Evolutionary conservation across 1,140 invertebrate genomes (phyloP).

Genomic region (Nylanderia fulva): DNA sequence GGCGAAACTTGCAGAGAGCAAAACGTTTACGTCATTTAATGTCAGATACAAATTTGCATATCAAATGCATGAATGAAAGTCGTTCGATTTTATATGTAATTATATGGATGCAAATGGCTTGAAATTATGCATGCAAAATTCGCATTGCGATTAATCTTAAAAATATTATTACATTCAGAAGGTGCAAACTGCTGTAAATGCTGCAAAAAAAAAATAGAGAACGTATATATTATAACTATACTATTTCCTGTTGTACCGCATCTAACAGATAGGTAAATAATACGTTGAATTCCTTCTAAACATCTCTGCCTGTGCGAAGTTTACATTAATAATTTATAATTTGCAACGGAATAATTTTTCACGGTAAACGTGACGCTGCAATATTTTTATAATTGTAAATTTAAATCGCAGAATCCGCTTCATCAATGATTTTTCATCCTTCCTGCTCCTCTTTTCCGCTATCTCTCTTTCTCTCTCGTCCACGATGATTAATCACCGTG

Average conservation of each 20-base stretch:
- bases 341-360: conserved; percentile 25
- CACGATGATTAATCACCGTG: conserved; percentile 22
- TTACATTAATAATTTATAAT: conserved; percentile 21
- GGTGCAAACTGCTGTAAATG: background rate
- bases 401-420: conserved; percentile 13
- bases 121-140: background rate
- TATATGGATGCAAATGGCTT: background rate
- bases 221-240: too few relatives aligned
- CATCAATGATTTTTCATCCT: background rate
- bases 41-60: background rate
- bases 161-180: background rate
- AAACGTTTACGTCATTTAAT: background rate
- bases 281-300: background rate
- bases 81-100: background rate
- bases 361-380: background rate
- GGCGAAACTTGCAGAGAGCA: background rate
- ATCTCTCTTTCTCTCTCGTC: background rate
- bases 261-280: too few relatives aligned
- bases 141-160: too few relatives aligned
- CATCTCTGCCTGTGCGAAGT: background rate
- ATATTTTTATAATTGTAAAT: conserved; percentile 30
- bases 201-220: background rate
- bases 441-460: background rate
- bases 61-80: too few relatives aligned
- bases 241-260: background rate